These are phyloP conservation scores for Sycophila texana DNA, from an alignment of 2,888 invertebrate genomes.

Conservation along the genomic window DNA sequence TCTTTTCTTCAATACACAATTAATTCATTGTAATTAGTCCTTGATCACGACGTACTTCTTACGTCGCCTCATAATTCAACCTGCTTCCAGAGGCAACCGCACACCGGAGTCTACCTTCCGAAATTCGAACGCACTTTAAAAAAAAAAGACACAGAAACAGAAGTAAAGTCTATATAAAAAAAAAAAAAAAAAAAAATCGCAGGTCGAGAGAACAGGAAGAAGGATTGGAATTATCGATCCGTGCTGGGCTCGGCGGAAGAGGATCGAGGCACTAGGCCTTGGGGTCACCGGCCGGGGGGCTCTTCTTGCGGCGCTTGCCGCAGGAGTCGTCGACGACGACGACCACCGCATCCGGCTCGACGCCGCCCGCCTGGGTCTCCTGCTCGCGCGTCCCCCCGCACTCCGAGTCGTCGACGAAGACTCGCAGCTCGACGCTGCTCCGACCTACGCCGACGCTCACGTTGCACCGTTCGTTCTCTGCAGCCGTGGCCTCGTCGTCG, in stretches of 20 bases:
- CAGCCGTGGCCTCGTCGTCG: conserved; percentile 52
- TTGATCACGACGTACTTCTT: no score
- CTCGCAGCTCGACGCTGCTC: conserved; percentile 63
- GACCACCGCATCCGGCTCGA: conserved; percentile 24
- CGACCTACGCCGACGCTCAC: conserved; percentile 55
- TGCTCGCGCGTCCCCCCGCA: not conserved
- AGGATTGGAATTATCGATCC: no score
- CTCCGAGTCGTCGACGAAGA: conserved; percentile 66
- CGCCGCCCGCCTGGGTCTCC: conserved; percentile 11
- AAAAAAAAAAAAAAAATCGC: not conserved
- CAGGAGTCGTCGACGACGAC: not conserved
- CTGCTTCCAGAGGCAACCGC: no score
- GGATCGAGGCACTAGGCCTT: conserved; percentile 10
- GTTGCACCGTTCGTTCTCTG: not conserved
- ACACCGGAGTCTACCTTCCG: no score
- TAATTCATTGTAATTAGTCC: not conserved
- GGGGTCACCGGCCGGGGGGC: conserved; percentile 11
- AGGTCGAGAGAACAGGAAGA: no score
- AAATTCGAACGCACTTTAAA: not conserved
- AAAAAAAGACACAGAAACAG: not conserved
- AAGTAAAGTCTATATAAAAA: conserved; percentile 23
- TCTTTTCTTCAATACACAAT: not conserved
- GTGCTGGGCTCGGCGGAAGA: not conserved
- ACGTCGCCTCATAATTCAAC: no score
- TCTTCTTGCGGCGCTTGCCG: conserved; percentile 34